Base-by-base conservation (phyloP, 2,888 invertebrate genomes). In the Ommatoiulus sabulosus region DNA sequence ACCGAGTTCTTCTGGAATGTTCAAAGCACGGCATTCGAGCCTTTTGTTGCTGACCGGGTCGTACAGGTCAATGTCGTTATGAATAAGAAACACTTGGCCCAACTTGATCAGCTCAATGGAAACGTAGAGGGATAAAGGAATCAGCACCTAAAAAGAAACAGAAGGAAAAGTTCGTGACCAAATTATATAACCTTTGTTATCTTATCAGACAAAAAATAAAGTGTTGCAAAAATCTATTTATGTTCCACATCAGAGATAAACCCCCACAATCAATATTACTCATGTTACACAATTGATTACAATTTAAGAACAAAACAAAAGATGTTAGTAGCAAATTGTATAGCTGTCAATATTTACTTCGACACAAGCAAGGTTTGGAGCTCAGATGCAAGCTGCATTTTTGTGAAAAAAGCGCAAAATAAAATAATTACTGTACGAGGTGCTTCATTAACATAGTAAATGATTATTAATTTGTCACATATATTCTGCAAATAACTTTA, bases 1-100 rank as follows among this genome's bases (percentile, higher is more conserved):
- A 0, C 99, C 99, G 91, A 99, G 94, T 93, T 99, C 99, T 93
- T 99, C 99, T 0, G 98, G 98, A 90, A 99, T 98, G 92, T 99
- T 99, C 92, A 98, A 94, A 84, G 98, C 98, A 80, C 98, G 95
- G 92, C 98, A 99, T 93, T 98, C 96, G 89, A 96, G 95, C 90
- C 95, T 94, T 91, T 96, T 97, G 92, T 97, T 96, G 57, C 96
- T 96, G 89, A 95, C 94, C 35, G 95, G 94, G 92, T 99, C 97
- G 93, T 96, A 97, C 92, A 99, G 94, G 91, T 97, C 96, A 17
- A 95, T 93, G 93, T 99, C 98, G 91, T 97, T 95, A 91, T 97
- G 96, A 91, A 99, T 98, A 93, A 98, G 97, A 93, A 96, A 98
- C 87, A 98, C 97, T 94, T 99, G 99, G 89, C 97, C 95, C 90